phyloP scores from a whole-genome alignment of 2,797 vertebrate genomes.

The Sternotherus odoratus region DNA sequence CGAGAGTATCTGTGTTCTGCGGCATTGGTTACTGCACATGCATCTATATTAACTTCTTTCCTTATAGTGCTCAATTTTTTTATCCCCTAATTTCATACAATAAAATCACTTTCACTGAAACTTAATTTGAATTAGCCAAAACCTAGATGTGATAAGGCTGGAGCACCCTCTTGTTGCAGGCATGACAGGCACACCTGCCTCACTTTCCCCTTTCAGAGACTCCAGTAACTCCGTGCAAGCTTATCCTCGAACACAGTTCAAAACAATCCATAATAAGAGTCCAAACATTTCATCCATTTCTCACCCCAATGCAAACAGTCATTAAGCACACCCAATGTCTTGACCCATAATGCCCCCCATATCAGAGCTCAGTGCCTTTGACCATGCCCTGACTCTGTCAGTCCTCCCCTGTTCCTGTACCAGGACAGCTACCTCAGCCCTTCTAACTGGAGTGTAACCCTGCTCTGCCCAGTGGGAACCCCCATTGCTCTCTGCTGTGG shows the following conservation, averaged over 20 bases:
- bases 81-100: background rate
- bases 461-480: background rate
- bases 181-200: background rate
- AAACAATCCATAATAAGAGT: background rate
- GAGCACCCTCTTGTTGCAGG: background rate
- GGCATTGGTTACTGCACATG: background rate
- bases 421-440: background rate
- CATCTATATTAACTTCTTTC: background rate
- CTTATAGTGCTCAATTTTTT: background rate
- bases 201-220: background rate
- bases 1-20: background rate
- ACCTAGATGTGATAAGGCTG: accelerated
- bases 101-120: background rate
- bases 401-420: background rate
- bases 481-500: background rate
- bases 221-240: background rate
- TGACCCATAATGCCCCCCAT: background rate
- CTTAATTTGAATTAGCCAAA: background rate
- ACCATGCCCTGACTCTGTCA: background rate
- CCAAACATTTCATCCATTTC: background rate
- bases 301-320: background rate
- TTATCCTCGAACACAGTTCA: background rate
- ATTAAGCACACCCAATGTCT: background rate
- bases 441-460: background rate
- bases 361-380: background rate